These are phyloP conservation scores for Dendrophyllia cribrosa DNA, from an alignment of 64 coral and sea anemone species.

Conservation along the genomic window DNA sequence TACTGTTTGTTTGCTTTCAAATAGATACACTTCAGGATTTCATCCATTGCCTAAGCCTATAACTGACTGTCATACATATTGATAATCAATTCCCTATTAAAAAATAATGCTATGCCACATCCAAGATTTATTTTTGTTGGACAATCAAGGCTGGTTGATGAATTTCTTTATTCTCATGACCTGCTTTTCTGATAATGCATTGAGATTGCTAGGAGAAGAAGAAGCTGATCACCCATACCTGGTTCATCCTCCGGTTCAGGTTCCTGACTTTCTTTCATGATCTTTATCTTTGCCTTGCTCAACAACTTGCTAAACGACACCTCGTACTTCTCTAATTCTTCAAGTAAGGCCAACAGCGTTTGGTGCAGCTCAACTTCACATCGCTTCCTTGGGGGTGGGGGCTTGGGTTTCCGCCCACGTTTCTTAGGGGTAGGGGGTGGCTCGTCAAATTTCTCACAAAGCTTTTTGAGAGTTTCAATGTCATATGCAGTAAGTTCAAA, in stretches of 20 bases:
- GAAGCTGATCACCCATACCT: constrained; percentile 43
- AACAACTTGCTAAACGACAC: constrained; percentile 77
- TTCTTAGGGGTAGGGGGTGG: constrained; percentile 75
- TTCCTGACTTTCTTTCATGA: constrained; percentile 96
- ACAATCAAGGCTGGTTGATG: too few species aligned
- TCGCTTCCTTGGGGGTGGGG: constrained; percentile 83
- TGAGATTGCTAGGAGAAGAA: too few species aligned
- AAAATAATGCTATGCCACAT: too few species aligned
- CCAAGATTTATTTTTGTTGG: too few species aligned
- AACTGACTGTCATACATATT: too few species aligned
- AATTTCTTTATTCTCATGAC: too few species aligned
- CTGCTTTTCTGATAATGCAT: too few species aligned
- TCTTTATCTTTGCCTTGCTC: constrained; percentile 94
- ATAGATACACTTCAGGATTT: too few species aligned
- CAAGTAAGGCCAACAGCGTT: constrained; percentile 80
- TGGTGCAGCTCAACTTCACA: constrained; percentile 91
- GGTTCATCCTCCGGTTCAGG: constrained; percentile 76
- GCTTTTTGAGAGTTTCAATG: constrained; percentile 78
- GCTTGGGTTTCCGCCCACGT: constrained; percentile 86
- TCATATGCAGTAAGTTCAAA: constrained; percentile 81
- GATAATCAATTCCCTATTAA: too few species aligned
- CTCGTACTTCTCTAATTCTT: constrained; percentile 93
- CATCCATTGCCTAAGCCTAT: too few species aligned
- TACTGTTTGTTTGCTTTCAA: too few species aligned
- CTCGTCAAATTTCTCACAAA: constrained; percentile 90